Evolutionary conservation across 1,140 invertebrate genomes (phyloP).

Genomic region (Mamestra configurata): DNA sequence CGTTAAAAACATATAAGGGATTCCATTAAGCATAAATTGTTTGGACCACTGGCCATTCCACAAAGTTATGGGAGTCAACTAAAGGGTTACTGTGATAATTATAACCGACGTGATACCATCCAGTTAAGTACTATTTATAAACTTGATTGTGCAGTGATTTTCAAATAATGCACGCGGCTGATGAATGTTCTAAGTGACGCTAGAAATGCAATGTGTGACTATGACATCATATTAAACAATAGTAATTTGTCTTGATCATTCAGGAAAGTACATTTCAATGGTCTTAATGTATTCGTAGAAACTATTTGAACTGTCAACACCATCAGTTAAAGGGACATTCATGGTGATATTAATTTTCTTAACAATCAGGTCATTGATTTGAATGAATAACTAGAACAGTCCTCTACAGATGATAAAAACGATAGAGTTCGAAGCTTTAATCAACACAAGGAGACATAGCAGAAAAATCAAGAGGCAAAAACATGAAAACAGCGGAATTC

Average conservation of each 20-base stretch:
- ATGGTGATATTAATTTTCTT: not conserved
- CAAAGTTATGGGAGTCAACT: constrained; percentile 36
- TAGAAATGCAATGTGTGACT: constrained; percentile 12
- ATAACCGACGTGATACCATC: constrained; percentile 18
- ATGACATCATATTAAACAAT: constrained; percentile 29
- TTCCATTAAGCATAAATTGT: constrained; percentile 11
- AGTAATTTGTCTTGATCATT: constrained; percentile 39
- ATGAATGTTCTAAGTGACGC: not conserved
- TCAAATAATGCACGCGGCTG: not conserved
- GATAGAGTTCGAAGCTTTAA: not conserved
- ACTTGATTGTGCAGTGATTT: constrained; percentile 30
- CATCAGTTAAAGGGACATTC: not conserved
- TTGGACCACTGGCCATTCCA: not conserved
- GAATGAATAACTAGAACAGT: not conserved
- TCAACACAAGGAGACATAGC: not conserved
- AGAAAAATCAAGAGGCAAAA: not conserved
- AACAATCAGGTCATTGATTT: not conserved
- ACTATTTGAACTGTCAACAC: constrained; percentile 15
- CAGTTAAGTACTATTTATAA: constrained; percentile 31
- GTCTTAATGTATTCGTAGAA: constrained; percentile 15
- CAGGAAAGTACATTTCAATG: constrained; percentile 13
- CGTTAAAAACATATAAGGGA: not conserved
- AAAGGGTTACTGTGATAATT: constrained; percentile 39
- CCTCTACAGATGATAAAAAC: not conserved
- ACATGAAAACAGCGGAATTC: not conserved